Evolutionary conservation across 2,797 vertebrate species (phyloP).

Genomic region (Brachymystax lenok): DNA sequence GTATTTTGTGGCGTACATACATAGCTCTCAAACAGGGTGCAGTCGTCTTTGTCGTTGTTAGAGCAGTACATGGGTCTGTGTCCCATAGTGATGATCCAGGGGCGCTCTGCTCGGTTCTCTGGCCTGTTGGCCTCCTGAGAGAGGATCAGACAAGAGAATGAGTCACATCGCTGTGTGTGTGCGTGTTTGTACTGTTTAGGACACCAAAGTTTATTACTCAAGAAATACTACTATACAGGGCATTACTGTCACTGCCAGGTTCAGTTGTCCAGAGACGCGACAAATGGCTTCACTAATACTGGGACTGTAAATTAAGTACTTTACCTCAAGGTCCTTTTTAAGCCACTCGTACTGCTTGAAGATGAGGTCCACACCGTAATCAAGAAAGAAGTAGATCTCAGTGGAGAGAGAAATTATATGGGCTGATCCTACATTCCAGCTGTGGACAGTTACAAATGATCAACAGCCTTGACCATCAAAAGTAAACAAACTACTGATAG

Average conservation of each 20-base stretch:
- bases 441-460: constrained; percentile 62
- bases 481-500: constrained; percentile 28
- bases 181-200: not conserved
- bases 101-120: constrained; percentile 72
- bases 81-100: constrained; percentile 93
- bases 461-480: constrained; percentile 27
- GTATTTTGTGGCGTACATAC: constrained; percentile 57
- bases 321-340: constrained; percentile 83
- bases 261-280: not conserved
- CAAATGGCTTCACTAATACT: not conserved
- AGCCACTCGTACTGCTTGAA: constrained; percentile 86
- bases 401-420: constrained; percentile 91
- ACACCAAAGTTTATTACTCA: not conserved
- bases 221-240: not conserved
- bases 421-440: constrained; percentile 86
- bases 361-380: constrained; percentile 80
- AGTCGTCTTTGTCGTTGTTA: constrained; percentile 86
- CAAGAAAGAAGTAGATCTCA: constrained; percentile 86
- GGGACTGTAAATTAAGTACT: not conserved
- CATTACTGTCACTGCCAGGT: not conserved
- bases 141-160: not conserved
- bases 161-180: not conserved
- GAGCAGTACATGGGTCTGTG: constrained; percentile 94
- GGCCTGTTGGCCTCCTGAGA: constrained; percentile 81
- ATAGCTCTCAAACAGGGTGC: constrained; percentile 78